A percentile compares a stretch with the other conserved stretches of the same genome.
Evolutionary conservation across 2,113 vertebrate species (phyloP).

Genomic region (Odontophorus gujanensis): DNA sequence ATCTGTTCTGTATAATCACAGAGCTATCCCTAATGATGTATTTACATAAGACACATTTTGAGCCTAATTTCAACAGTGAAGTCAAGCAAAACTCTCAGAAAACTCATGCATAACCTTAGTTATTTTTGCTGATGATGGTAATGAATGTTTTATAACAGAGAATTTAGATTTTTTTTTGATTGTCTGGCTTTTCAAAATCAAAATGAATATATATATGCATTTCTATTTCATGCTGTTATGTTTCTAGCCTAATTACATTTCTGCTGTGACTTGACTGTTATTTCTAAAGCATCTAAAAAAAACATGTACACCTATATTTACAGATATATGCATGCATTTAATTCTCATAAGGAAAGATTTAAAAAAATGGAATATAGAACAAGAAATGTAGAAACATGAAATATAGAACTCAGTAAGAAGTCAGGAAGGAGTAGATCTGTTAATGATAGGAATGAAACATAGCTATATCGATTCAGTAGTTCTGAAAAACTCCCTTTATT

Average conservation of each 20-base stretch:
- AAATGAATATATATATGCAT: conserved; percentile 32
- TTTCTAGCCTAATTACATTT: conserved; percentile 12
- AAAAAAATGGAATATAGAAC: background rate
- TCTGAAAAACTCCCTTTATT: background rate
- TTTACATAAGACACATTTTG: conserved; percentile 61
- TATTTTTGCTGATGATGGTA: conserved; percentile 44
- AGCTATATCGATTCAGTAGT: background rate
- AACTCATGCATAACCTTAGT: conserved; percentile 29
- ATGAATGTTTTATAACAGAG: conserved; percentile 39
- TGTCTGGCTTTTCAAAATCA: conserved; percentile 35
- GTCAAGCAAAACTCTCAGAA: conserved; percentile 26
- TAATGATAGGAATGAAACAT: background rate
- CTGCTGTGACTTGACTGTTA: background rate
- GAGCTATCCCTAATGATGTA: conserved; percentile 30
- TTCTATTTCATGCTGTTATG: conserved; percentile 5
- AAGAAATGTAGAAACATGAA: background rate
- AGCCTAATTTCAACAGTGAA: conserved; percentile 63
- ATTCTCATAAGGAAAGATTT: background rate
- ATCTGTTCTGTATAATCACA: conserved; percentile 60
- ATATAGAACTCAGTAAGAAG: background rate
- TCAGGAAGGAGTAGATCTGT: background rate
- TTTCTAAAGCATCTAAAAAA: background rate
- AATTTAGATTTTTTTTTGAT: background rate
- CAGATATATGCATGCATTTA: background rate
- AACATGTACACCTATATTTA: background rate